Evolutionary conservation across 2,888 invertebrate genomes (phyloP).

Genomic region (Phyllotreta striolata): DNA sequence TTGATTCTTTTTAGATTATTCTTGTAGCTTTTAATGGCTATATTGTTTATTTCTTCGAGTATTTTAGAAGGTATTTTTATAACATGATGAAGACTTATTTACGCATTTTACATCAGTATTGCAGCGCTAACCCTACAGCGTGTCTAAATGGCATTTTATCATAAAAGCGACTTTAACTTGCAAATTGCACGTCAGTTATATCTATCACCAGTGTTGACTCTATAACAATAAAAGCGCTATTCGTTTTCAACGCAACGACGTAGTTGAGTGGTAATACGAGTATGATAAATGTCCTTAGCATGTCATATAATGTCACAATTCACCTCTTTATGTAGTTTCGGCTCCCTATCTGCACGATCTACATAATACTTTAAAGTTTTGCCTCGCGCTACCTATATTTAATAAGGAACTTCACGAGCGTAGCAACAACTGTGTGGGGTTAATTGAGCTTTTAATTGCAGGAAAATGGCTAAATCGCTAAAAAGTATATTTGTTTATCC

Average conservation of each 20-base stretch:
- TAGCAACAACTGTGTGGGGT: neutral
- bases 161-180: neutral
- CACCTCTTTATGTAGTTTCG: slow-evolving; percentile 45
- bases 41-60: too few species aligned
- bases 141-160: neutral
- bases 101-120: slow-evolving; percentile 7
- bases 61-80: too few species aligned
- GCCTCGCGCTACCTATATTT: slow-evolving; percentile 31
- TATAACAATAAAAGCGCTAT: slow-evolving; percentile 21
- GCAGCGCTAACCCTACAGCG: neutral
- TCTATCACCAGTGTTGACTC: neutral
- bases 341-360: slow-evolving; percentile 45
- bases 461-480: too few species aligned
- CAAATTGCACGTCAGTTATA: neutral
- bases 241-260: slow-evolving; percentile 12
- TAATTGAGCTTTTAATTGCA: too few species aligned
- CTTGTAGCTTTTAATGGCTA: too few species aligned
- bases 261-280: slow-evolving; percentile 18
- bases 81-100: too few species aligned
- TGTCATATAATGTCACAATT: slow-evolving; percentile 51
- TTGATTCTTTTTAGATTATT: too few species aligned
- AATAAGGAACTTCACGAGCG: slow-evolving; percentile 19
- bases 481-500: too few species aligned
- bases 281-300: slow-evolving; percentile 38
- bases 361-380: slow-evolving; percentile 39